Evolutionary conservation across 2,797 vertebrate genomes (phyloP), one percentile per base, ranked within the genome.

Genomic region (Cichlasoma orientale): DNA sequence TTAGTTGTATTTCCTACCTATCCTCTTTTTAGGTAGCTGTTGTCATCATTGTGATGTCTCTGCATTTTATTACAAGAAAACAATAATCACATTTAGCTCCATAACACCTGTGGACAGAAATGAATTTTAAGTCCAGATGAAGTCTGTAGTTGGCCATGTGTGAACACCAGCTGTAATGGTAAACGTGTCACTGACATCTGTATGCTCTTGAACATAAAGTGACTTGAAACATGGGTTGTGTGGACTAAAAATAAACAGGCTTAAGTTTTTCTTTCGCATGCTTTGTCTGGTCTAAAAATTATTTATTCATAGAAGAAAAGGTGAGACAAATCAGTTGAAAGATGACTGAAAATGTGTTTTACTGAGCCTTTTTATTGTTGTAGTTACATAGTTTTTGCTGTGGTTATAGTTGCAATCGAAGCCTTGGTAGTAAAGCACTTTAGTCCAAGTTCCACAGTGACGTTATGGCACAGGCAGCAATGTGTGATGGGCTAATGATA

Each of bases 301-400:
- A 50, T 68, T 41, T 47, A 47, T 66, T 47, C 61, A 7, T 7
- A 44, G 11, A 68, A 19, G 33, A 63, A 66, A 72, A 25, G 27
- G 21, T 71, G 21, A 13, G 38, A 36, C 31, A 71, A 70, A 63
- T 18, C n/a, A 27, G 58, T 14, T 72, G 4, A 59, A 61, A 74
- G 29, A 76, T 54, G 8, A 38, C 68, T 25, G 41, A 66, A 74
- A 59, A 12, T 3, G 27, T 23, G 36, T 92, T 94, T 95, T 91
- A 92, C 93, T 95, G 80, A 96, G 95, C 93, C 93, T 95, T 96
- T 97, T 97, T 96, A 96, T 96, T 97, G 93, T 92, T 93, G 82
- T 79, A 80, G 90, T 93, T 95, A 95, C 95, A 96, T 93, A 95
- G 85, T 89, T 93, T 94, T 91, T 90, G 89, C 93, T 85, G 92